A percentile compares a stretch with the other conserved stretches of the same genome.
Conservation (phyloP, 2,888 invertebrate species). For the Calameuta pallipes region DNA sequence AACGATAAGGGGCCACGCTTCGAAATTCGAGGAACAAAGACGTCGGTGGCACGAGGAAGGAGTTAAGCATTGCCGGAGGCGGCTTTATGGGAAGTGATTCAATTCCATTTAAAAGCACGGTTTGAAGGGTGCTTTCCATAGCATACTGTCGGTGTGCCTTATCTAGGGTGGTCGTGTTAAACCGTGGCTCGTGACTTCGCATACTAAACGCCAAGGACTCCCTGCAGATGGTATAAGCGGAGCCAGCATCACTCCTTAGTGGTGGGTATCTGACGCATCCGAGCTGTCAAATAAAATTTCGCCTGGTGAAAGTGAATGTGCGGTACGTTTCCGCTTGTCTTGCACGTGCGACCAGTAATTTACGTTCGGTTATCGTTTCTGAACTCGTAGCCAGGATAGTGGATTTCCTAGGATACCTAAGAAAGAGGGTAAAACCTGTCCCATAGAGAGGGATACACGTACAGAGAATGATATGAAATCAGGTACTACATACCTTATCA, state of each 20-base stretch:
- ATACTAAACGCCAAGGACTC: conserved; percentile 46
- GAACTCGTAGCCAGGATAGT: background rate
- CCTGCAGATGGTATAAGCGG: background rate
- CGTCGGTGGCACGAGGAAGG: conserved; percentile 21
- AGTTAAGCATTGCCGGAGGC: conserved; percentile 26
- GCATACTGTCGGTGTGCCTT: conserved; percentile 48
- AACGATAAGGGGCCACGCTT: background rate
- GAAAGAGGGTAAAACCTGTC: background rate
- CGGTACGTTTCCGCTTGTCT: background rate
- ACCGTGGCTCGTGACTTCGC: conserved; percentile 59
- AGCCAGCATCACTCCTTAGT: background rate
- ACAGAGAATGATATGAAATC: background rate
- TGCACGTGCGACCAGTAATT: background rate
- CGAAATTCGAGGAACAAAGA: conserved; percentile 24
- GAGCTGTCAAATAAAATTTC: background rate
- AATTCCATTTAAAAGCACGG: conserved; percentile 33
- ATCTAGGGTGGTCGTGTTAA: conserved; percentile 57
- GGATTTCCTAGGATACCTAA: background rate
- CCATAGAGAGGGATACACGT: background rate
- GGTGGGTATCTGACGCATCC: background rate
- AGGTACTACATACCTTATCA: conserved; percentile 81
- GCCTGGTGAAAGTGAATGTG: background rate
- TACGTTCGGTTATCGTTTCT: background rate
- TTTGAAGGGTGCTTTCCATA: conserved; percentile 24
- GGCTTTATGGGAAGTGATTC: conserved; percentile 30